These are phyloP conservation scores for Benthosema pterotum DNA, from an alignment of 2,797 vertebrate species.

Conservation along the genomic window DNA sequence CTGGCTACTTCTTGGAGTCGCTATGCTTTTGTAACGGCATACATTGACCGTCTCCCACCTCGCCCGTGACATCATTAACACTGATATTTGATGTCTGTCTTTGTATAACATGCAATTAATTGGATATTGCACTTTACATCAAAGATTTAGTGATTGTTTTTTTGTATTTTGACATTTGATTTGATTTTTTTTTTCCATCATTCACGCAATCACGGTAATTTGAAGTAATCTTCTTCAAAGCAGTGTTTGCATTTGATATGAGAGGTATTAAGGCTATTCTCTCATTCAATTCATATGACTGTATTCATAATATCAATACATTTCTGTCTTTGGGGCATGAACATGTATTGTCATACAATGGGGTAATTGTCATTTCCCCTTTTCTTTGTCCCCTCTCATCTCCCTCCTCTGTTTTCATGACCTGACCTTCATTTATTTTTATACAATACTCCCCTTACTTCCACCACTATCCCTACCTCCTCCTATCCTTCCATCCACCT, in stretches of 20 bases:
- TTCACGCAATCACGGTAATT: slow-evolving; percentile 1
- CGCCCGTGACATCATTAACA: slow-evolving; percentile 55
- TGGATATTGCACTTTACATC: slow-evolving; percentile 21
- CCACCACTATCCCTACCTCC: not conserved
- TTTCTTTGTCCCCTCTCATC: slow-evolving; percentile 70
- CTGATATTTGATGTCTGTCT: slow-evolving; percentile 39
- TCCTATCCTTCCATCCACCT: not conserved
- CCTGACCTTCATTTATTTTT: slow-evolving; percentile 16
- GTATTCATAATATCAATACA: slow-evolving; percentile 55
- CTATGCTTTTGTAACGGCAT: slow-evolving; percentile 64
- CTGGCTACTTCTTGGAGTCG: slow-evolving; percentile 48
- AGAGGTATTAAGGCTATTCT: slow-evolving; percentile 13
- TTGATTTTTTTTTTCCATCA: slow-evolving; percentile 20
- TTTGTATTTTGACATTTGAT: not conserved
- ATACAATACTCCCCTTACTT: not conserved
- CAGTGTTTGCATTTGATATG: slow-evolving; percentile 25
- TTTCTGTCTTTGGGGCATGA: slow-evolving; percentile 65
- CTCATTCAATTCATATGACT: slow-evolving; percentile 37
- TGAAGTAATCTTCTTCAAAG: slow-evolving; percentile 9
- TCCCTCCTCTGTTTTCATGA: slow-evolving; percentile 39
- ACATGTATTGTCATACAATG: slow-evolving; percentile 60
- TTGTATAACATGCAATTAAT: slow-evolving; percentile 18
- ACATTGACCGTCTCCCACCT: slow-evolving; percentile 20
- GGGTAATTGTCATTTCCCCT: slow-evolving; percentile 78
- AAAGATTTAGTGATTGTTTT: not conserved